phyloP scores from a whole-genome alignment of 2,888 invertebrate species.

The Oasisia sp. region DNA sequence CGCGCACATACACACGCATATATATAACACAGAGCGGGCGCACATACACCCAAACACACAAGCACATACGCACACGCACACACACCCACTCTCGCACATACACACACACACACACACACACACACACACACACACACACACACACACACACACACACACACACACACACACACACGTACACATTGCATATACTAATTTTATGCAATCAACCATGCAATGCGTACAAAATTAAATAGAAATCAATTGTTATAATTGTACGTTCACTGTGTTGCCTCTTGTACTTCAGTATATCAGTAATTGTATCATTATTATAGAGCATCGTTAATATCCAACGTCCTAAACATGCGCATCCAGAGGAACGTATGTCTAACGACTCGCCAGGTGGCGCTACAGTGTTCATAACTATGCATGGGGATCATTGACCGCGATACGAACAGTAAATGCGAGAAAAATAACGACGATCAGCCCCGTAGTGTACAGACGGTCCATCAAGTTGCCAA shows the following conservation, averaged over 20 bases:
- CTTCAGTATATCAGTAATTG: too few relatives aligned
- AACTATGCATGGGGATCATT: background rate
- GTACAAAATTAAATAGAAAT: too few relatives aligned
- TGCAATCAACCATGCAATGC: too few relatives aligned
- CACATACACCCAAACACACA: background rate
- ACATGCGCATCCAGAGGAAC: too few relatives aligned
- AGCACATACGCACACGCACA: background rate
- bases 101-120: background rate
- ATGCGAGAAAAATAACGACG: background rate
- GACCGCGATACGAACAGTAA: background rate
- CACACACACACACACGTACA: background rate
- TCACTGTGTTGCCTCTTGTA: too few relatives aligned
- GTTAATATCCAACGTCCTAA: too few relatives aligned
- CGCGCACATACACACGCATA: background rate
- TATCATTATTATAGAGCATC: too few relatives aligned
- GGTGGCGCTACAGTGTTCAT: background rate
- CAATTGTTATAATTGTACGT: too few relatives aligned
- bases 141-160: background rate
- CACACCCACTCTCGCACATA: background rate
- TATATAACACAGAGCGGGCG: background rate
- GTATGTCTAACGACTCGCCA: background rate
- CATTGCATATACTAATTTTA: background rate
- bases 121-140: too few relatives aligned
- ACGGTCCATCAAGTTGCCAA: background rate
- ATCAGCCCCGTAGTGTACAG: background rate